Evolutionary conservation across 1,140 invertebrate genomes (phyloP).

Genomic region (Atta texana): DNA sequence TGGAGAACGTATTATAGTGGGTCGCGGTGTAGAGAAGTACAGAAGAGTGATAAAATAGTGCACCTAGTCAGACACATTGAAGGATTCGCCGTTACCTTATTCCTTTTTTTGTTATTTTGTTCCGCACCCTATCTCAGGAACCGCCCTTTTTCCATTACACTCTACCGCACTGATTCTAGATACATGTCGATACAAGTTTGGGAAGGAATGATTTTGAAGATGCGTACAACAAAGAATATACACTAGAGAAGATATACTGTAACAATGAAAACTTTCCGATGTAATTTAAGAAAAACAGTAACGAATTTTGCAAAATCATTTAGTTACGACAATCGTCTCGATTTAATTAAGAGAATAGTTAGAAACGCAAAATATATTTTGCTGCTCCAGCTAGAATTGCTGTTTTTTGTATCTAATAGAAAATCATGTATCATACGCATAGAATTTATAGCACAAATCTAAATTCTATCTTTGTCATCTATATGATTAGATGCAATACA

Average conservation of each 20-base stretch:
- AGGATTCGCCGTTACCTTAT: conserved; percentile 30
- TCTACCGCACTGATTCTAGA: neutral
- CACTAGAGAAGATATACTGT: neutral
- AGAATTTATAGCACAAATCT: no score
- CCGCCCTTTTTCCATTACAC: conserved; percentile 49
- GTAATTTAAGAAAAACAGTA: conserved; percentile 8
- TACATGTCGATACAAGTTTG: conserved; percentile 15
- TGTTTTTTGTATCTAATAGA: no score
- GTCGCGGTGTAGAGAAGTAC: conserved; percentile 22
- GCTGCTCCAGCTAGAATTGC: no score
- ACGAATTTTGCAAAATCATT: neutral
- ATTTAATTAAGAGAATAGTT: neutral
- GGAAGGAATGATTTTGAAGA: conserved; percentile 3
- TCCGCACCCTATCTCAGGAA: conserved; percentile 9
- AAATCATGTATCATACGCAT: no score
- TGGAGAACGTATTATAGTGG: conserved; percentile 46
- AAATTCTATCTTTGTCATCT: no score
- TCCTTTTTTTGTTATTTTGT: conserved; percentile 37
- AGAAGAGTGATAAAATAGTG: conserved; percentile 55
- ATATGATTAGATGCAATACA: no score
- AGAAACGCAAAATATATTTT: neutral
- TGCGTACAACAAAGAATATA: conserved; percentile 28
- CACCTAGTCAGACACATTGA: conserved; percentile 59
- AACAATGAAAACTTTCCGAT: no score
- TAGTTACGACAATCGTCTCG: neutral